These are phyloP conservation scores for Tortricodes alternella DNA, from an alignment of 2,888 invertebrate species.

Conservation along the genomic window DNA sequence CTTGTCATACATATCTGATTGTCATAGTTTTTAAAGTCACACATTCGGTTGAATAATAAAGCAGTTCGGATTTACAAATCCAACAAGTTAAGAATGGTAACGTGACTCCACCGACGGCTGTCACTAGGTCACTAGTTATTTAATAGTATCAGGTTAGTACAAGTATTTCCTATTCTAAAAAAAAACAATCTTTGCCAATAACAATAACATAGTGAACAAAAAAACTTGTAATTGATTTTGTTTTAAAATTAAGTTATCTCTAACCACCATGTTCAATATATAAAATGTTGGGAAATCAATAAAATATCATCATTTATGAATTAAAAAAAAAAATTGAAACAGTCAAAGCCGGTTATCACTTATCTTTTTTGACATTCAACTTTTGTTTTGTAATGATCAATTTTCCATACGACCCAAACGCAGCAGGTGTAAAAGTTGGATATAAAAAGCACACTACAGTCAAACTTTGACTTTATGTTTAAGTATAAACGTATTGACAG, in stretches of 20 bases:
- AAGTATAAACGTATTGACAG: slow-evolving; percentile 1
- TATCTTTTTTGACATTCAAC: too few species aligned
- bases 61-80: slow-evolving; percentile 34
- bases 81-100: slow-evolving; percentile 65
- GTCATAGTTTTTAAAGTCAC: slow-evolving; percentile 11
- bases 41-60: slow-evolving; percentile 1
- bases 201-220: too few species aligned
- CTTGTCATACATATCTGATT: slow-evolving; percentile 53
- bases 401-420: too few species aligned
- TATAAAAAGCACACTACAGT: not conserved
- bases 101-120: slow-evolving; percentile 80
- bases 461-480: not conserved
- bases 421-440: too few species aligned
- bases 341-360: too few species aligned
- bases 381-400: too few species aligned
- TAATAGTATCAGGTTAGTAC: slow-evolving; percentile 17
- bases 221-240: too few species aligned
- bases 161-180: slow-evolving; percentile 24
- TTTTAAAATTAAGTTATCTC: too few species aligned
- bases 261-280: too few species aligned
- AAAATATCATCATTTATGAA: too few species aligned
- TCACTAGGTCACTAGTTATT: slow-evolving; percentile 61
- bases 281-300: too few species aligned
- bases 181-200: slow-evolving; percentile 2
- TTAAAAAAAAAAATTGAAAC: too few species aligned